phyloP scores from a whole-genome alignment of 2,888 invertebrate genomes.

The Cryptus armator region DNA sequence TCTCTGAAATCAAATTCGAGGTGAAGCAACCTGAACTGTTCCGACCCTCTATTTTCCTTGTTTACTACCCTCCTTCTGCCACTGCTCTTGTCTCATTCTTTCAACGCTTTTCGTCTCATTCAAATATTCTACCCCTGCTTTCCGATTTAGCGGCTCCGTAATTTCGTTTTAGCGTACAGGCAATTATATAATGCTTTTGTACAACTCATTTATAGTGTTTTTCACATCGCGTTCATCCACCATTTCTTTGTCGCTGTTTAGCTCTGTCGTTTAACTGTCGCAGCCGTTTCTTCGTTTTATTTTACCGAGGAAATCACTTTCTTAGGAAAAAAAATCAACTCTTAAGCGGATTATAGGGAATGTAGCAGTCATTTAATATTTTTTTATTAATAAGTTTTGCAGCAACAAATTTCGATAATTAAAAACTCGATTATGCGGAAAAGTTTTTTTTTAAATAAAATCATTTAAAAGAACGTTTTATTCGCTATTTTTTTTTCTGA shows the following conservation, averaged over 20 bases:
- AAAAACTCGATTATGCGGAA: too few relatives aligned
- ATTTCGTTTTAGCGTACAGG: background rate
- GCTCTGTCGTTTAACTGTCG: background rate
- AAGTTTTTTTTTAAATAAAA: too few relatives aligned
- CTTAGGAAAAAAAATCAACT: too few relatives aligned
- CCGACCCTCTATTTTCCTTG: background rate
- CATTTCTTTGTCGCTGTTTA: background rate
- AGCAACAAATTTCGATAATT: too few relatives aligned
- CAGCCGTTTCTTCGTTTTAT: too few relatives aligned
- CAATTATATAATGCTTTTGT: slow-evolving; percentile 7
- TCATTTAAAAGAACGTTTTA: too few relatives aligned
- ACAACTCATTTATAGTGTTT: background rate
- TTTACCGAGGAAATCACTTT: too few relatives aligned
- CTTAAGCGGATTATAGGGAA: too few relatives aligned
- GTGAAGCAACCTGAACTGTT: slow-evolving; percentile 26
- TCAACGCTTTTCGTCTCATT: background rate
- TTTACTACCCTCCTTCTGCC: background rate
- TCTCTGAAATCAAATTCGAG: slow-evolving; percentile 83
- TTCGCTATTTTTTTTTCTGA: background rate
- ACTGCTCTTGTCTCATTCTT: background rate
- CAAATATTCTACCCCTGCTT: background rate
- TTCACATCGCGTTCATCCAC: background rate
- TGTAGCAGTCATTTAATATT: too few relatives aligned
- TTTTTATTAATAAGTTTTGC: too few relatives aligned
- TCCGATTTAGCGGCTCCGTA: background rate